Percentiles rank a stretch among this genome's conserved stretches.
Evolutionary conservation across 2,113 vertebrate genomes (phyloP).

Genomic region (Sprattus sprattus): DNA sequence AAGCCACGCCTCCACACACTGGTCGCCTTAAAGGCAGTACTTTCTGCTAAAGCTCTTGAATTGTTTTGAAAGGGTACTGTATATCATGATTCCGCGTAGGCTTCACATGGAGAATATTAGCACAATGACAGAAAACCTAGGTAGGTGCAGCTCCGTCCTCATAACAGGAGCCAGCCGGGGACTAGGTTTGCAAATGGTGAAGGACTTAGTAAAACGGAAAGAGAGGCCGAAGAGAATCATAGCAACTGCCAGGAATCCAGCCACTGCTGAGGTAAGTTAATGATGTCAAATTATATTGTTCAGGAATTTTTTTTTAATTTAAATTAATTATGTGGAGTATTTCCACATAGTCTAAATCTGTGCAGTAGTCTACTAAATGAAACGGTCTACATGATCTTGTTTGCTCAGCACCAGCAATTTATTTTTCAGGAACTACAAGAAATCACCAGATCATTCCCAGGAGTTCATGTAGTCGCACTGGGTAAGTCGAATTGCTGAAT

Average conservation of each 20-base stretch:
- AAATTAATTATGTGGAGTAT: too few species aligned
- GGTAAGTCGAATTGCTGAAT: conserved; percentile 41
- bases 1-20: not conserved
- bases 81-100: too few species aligned
- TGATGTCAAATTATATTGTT: too few species aligned
- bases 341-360: too few species aligned
- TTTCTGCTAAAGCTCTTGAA: not conserved
- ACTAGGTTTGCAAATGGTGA: conserved; percentile 51
- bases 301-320: not conserved
- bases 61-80: not conserved
- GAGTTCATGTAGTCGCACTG: conserved; percentile 45
- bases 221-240: conserved; percentile 50
- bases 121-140: conserved; percentile 31
- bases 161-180: conserved; percentile 56
- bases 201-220: conserved; percentile 28
- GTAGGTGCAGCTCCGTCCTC: conserved; percentile 42
- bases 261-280: conserved; percentile 42
- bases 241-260: conserved; percentile 46
- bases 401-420: not conserved
- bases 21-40: not conserved
- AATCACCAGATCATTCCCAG: conserved; percentile 31
- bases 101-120: not conserved
- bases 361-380: too few species aligned
- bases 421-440: conserved; percentile 50
- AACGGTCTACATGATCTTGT: too few species aligned